A percentile compares a stretch with the other conserved stretches of the same genome.
Conservation (phyloP, 2,888 invertebrate genomes). For the Auanema freiburgensis region DNA sequence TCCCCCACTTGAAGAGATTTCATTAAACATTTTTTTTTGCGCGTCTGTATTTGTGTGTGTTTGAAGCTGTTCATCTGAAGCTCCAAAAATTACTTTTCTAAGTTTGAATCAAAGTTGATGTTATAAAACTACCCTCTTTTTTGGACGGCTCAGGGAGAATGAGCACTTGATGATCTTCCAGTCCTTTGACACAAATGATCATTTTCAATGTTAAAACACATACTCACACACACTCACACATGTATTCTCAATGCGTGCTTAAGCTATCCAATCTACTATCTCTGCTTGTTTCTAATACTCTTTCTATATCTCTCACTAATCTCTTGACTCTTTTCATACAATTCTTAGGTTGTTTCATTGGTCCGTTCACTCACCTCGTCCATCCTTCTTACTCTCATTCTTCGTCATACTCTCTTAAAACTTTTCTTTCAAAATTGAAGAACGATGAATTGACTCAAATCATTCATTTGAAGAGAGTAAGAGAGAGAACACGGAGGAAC, state of each 20-base stretch:
- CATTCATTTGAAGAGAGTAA: too few species aligned
- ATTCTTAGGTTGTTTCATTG: constrained; percentile 3
- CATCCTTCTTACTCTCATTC: constrained; percentile 19
- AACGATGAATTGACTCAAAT: not conserved
- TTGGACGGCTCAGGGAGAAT: not conserved
- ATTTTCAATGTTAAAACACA: not conserved
- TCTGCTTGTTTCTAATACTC: constrained; percentile 2
- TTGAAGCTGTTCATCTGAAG: too few species aligned
- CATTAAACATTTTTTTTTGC: too few species aligned
- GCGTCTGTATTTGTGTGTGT: too few species aligned
- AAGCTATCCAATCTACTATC: not conserved
- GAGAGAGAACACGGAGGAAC: too few species aligned
- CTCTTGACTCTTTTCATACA: constrained; percentile 5
- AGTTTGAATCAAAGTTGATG: too few species aligned
- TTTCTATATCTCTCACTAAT: constrained; percentile 4
- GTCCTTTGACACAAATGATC: not conserved
- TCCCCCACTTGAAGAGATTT: too few species aligned
- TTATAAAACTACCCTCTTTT: too few species aligned
- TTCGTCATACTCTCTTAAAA: constrained; percentile 9
- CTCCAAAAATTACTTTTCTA: too few species aligned
- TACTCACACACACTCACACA: not conserved
- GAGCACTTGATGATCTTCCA: not conserved
- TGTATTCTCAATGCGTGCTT: constrained; percentile 1
- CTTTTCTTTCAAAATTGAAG: not conserved
- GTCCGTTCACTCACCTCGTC: constrained; percentile 9